Base-by-base conservation (phyloP, 2,797 vertebrate species). In the Pseudochirops cupreus region DNA sequence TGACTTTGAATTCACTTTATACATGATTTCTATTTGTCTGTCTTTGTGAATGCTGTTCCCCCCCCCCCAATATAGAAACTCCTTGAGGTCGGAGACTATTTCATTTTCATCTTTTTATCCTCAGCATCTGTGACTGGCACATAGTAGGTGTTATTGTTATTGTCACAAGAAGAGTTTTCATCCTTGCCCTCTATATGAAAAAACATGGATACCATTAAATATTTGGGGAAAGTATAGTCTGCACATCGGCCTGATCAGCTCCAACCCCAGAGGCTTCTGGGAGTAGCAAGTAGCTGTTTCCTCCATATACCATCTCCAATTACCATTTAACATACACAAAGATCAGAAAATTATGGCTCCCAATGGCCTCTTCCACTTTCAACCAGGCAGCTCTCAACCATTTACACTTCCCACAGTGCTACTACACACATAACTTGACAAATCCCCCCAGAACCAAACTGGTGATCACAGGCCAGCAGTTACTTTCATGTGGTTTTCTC, bases 251-350 rank as follows among this genome's bases (percentile, higher is more conserved):
- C 29, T 55, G 54, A 54, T n/a, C 28, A 53, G 31, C 54, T 91
- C 90, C 90, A 57, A 29, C 31, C 1, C 18, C 46, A 56, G 56
- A n/a, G 31, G 16, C 16, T 0, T n/a, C 12, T 4, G 21, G 92
- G 67, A n/a, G n/a, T 28, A 53, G 53, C 21, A 10, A 11, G 92
- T 0, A 3, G 59, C 39, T 31, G 6, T 6, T 9, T 26, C 1
- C 54, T 18, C 11, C 1, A 0, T 3, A 26, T 33, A 50, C 1
- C 1, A 50, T 50, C 82, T 58, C 52, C 0, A 5, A 46, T 58
- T 57, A 56, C n/a, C 24, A 33, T 33, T 59, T 0, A 0, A 52
- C 90, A 52, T 46, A 50, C 55, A 52, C 4, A 13, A 3, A 0
- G 93, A 16, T 94, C n/a, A 89, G 96, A 56, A 91, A 33, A 12